Evolutionary conservation across 2,113 vertebrate genomes (phyloP).

Genomic region (Chloropsis cyanopogon): DNA sequence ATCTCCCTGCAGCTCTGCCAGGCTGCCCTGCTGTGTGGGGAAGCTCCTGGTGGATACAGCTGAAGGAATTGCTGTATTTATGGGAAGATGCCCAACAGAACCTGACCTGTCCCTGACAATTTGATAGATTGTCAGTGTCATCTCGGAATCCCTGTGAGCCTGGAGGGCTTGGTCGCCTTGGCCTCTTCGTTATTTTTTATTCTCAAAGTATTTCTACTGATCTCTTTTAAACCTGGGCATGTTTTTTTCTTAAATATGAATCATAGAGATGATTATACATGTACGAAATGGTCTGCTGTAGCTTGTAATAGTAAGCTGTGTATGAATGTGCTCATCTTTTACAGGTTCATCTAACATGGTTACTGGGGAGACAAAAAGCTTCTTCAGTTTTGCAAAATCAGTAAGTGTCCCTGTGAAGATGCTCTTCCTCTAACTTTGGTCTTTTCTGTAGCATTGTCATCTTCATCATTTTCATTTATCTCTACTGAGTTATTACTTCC

Average conservation of each 20-base stretch:
- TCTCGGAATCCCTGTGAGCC: neutral
- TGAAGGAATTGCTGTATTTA: neutral
- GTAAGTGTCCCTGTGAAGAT: slow-evolving; percentile 77
- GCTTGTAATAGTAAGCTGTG: neutral
- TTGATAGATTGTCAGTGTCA: neutral
- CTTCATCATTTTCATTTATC: neutral
- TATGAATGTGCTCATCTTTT: slow-evolving; percentile 30
- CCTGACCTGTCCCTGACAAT: neutral
- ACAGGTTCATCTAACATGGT: slow-evolving; percentile 98
- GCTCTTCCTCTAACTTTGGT: neutral
- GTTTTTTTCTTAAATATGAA: neutral
- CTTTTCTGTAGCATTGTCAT: neutral
- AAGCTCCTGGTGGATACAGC: neutral
- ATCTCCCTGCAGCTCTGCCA: neutral
- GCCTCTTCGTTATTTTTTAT: neutral
- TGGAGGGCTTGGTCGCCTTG: neutral
- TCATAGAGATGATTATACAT: neutral
- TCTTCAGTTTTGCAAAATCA: slow-evolving; percentile 99
- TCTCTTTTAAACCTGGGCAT: neutral
- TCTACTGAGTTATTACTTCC: neutral
- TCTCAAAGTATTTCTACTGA: neutral
- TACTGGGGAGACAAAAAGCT: slow-evolving; percentile 99
- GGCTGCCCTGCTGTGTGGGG: neutral
- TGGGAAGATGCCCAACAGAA: neutral
- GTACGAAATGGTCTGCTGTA: neutral